phyloP scores from a whole-genome alignment of 2,888 invertebrate genomes.

The Coelogynopora nodosa region DNA sequence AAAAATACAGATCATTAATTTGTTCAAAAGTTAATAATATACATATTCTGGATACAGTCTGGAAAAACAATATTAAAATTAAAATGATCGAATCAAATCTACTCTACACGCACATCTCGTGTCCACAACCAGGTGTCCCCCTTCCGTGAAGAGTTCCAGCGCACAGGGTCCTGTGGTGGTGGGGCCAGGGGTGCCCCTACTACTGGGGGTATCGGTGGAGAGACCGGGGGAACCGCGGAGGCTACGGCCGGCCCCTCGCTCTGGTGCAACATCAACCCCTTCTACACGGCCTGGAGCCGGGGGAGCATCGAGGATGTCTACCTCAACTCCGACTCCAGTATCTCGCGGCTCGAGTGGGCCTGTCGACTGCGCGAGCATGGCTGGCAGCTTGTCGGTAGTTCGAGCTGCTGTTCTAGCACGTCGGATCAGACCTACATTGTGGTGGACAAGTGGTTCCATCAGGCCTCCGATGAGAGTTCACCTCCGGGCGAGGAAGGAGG shows the following conservation, averaged over 20 bases:
- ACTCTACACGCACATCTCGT: too few relatives aligned
- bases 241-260: neutral
- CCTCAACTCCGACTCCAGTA: constrained; percentile 29
- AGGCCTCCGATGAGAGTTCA: too few relatives aligned
- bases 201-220: neutral
- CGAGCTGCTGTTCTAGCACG: constrained; percentile 15
- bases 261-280: neutral
- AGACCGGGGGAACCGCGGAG: neutral
- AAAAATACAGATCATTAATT: too few relatives aligned
- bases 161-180: neutral
- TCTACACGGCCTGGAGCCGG: constrained; percentile 29
- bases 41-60: too few relatives aligned
- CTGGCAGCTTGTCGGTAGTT: neutral
- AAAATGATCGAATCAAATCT: too few relatives aligned
- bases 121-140: neutral
- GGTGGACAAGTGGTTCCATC: constrained; percentile 34
- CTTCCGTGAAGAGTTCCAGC: neutral
- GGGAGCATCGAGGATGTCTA: constrained; percentile 33
- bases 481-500: too few relatives aligned
- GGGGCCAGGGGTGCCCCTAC: neutral
- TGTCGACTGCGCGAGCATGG: neutral
- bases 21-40: too few relatives aligned
- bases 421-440: constrained; percentile 34
- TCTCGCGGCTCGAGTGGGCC: constrained; percentile 8
- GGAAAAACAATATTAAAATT: too few relatives aligned